Percentiles rank a stretch among this genome's conserved stretches.
These are phyloP conservation scores for Cossypha dichroa DNA, from an alignment of 2,797 vertebrate species.

Conservation along the genomic window DNA sequence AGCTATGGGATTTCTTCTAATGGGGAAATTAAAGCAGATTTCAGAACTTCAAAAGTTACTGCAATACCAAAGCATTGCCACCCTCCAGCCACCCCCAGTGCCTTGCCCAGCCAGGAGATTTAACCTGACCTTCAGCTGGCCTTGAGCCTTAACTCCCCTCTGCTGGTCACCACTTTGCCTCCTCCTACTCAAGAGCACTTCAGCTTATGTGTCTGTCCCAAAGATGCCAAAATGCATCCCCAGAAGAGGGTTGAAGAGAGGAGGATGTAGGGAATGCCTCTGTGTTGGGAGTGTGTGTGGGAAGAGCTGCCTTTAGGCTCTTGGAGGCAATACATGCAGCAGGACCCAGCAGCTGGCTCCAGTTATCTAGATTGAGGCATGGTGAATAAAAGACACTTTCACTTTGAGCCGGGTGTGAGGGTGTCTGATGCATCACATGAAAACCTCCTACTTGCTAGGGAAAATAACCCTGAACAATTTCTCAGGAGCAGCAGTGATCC, in stretches of 20 bases:
- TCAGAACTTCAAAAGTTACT: not conserved
- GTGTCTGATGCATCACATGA: not conserved
- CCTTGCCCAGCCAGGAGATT: not conserved
- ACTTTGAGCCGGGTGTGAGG: not conserved
- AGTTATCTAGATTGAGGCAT: not conserved
- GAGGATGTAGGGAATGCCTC: not conserved
- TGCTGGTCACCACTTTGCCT: not conserved
- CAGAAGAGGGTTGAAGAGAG: not conserved
- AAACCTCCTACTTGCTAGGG: not conserved
- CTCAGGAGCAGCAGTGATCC: not conserved
- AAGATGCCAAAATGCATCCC: not conserved
- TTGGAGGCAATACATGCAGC: not conserved
- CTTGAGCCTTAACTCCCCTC: not conserved
- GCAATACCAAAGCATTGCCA: not conserved
- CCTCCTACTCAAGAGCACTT: not conserved
- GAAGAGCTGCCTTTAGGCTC: not conserved
- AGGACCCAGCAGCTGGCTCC: not conserved
- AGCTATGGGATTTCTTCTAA: not conserved
- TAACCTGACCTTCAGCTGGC: not conserved
- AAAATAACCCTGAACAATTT: not conserved
- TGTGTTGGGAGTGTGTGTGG: not conserved
- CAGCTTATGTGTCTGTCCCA: not conserved
- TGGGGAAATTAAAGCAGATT: slow-evolving; percentile 1
- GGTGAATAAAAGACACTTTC: not conserved
- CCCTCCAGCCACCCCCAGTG: not conserved